A percentile compares a stretch with the other conserved stretches of the same genome.
phyloP scores from a whole-genome alignment of 2,888 invertebrate genomes.

The Tipula unca region DNA sequence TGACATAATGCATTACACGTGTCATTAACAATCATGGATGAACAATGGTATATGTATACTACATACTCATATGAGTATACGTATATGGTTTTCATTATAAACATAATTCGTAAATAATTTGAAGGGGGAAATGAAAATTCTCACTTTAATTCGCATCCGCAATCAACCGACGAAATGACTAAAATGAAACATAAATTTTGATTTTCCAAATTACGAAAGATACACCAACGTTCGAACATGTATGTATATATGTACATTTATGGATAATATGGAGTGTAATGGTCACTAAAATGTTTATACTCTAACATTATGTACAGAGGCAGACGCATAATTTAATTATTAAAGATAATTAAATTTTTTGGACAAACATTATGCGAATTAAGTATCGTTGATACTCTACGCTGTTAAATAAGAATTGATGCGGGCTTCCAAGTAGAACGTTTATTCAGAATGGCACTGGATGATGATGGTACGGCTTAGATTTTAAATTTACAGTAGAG shows the following conservation, averaged over 20 bases:
- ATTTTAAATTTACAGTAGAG: too few relatives aligned
- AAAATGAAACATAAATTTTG: not conserved
- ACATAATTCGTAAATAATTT: not conserved
- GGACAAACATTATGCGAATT: not conserved
- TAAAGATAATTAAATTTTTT: conserved; percentile 4
- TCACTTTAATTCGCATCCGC: not conserved
- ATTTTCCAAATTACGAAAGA: not conserved
- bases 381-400: not conserved
- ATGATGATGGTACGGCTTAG: too few relatives aligned
- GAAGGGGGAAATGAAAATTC: not conserved
- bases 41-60: not conserved
- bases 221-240: not conserved
- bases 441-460: too few relatives aligned
- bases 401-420: too few relatives aligned
- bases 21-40: not conserved
- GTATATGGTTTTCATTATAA: not conserved
- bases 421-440: too few relatives aligned
- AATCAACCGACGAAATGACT: not conserved
- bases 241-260: too few relatives aligned
- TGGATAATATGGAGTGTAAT: not conserved
- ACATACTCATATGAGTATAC: not conserved
- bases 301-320: not conserved
- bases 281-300: not conserved
- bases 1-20: conserved; percentile 14
- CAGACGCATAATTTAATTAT: not conserved